Percentiles rank a stretch among this genome's conserved stretches.
Evolutionary conservation across 30 jellyfish, hydroid and myxozoan species (phyloP).

Genomic region (Clytia hemisphaerica): DNA sequence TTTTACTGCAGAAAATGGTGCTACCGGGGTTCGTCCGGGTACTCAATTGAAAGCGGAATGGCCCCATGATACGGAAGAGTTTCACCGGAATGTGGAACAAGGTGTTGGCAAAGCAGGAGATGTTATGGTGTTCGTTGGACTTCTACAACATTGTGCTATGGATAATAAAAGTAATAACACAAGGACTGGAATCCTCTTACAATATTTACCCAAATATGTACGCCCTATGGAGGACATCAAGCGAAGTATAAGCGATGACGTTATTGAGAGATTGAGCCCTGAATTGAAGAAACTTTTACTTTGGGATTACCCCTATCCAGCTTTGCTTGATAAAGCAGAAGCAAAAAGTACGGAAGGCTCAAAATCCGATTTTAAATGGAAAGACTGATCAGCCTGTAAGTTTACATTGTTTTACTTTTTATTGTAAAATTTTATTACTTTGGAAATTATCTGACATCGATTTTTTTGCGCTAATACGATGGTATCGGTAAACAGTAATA

Average conservation of each 20-base stretch:
- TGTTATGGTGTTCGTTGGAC: conserved; percentile 8
- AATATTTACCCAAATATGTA: conserved; percentile 8
- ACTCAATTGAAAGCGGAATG: background rate
- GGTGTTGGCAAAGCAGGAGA: conserved; percentile 8
- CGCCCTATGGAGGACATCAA: conserved; percentile 16
- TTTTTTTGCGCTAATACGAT: too few species aligned
- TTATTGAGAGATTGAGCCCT: background rate
- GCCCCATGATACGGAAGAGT: conserved; percentile 3
- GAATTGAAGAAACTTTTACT: background rate
- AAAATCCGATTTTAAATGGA: background rate
- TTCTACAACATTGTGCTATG: conserved; percentile 16
- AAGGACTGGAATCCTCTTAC: conserved; percentile 15
- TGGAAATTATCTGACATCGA: too few species aligned
- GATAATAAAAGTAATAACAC: background rate
- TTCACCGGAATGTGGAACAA: conserved; percentile 6
- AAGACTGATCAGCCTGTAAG: too few species aligned
- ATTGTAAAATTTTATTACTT: too few species aligned
- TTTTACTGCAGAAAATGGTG: conserved; percentile 16
- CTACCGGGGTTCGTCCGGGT: conserved; percentile 8
- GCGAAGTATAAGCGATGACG: background rate
- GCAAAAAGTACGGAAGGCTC: conserved; percentile 12
- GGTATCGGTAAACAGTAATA: too few species aligned
- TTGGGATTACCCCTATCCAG: conserved; percentile 3
- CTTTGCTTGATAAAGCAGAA: background rate
- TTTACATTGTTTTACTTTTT: too few species aligned